Base-by-base conservation (phyloP, 2,888 invertebrate genomes). In the Lysandra bellargus region DNA sequence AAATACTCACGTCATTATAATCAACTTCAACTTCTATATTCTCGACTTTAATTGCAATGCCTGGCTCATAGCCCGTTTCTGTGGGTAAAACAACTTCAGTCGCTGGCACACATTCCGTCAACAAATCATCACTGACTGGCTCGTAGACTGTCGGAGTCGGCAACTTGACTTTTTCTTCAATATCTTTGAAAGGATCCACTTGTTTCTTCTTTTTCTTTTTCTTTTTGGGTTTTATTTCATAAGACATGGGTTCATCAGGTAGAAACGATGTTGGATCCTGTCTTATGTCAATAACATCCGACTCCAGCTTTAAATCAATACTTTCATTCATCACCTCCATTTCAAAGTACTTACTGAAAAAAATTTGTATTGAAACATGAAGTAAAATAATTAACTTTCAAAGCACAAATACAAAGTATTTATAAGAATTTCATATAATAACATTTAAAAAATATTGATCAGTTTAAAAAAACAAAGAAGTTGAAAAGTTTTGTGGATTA, bases 21-120 rank as follows among this genome's bases (percentile, higher is more conserved):
- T 94, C 92, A 82, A 94, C 84, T 79, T 92, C 91, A 2, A 94
- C 93, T 83, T 94, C 93, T 81, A 94, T 94, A 84, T 92, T 90
- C 81, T 94, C 94, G 17, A 90, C 94, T 83, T 94, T 94, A 17
- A 94, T 93, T 81, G 86, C 90, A 40, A 93, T 91, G 82, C 93
- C 93, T 0, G 93, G 90, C 79, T 93, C 93, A 69, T 93, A 83
- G 7, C 84, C 80, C 76, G 85, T 78, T 81, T 82, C 80, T 80
- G 83, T 33, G 9, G 79, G 78, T 1, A 40, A 4, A 49, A 44
- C 44, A 0, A 75, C 33, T 37, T 69, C 69, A 2, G 69, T 69
- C 0, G 69, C 69, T 37, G 14, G 69, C 69, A 69, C 69, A 5
- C 33, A 37, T 17, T 69, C 69, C 2, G 33, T 37, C 30, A 64